Base-by-base conservation (phyloP, 2,888 invertebrate genomes). In the Trachelus stipa region DNA sequence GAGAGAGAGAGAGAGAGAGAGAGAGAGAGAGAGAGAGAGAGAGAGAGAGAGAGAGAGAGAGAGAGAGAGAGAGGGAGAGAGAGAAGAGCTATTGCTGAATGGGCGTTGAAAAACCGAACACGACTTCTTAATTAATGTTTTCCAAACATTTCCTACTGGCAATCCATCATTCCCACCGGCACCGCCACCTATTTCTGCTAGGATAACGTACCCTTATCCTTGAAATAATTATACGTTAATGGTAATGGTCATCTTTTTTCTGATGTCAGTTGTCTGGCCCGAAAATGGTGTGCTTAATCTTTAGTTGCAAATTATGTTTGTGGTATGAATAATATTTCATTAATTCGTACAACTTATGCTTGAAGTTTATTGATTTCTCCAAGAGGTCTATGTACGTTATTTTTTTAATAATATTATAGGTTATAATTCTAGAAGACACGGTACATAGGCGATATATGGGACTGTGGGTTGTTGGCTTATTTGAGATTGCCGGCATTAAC, bases 61-160 rank as follows among this genome's bases (percentile, higher is more conserved):
- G 34, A 34, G 34, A 34, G 34, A 73, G 76, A 69, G 33, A 34
- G 37, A 69, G 74, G 40, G 34, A 77, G 73, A 77, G 71, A 77
- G 71, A 73, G 76, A 76, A 78, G 79, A 81, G 81, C 81, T 80
- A 80, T 83, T 81, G 83, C 79, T 79, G 78, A 78, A 78, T 78
- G 76, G 79, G 82, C 81, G 79, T 79, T 78, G 81, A 80, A 82
- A 85, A 84, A 84, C 81, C 81, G 81, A 83, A 83, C 84, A 84
- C 82, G 82, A 84, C 84, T 84, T 84, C 83, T 87, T 87, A 86
- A 87, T 87, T 87, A 87, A 87, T 84, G 85, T 85, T 84, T 84
- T 83, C 79, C 82, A 85, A 85, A 85, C 85, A 84, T 79, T 33
- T 82, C 79, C 83, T 31, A 35, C 69, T 40, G 77, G 37, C 81